Evolutionary conservation across 2,113 vertebrate species (phyloP).

Genomic region (Elanus axillaris): DNA sequence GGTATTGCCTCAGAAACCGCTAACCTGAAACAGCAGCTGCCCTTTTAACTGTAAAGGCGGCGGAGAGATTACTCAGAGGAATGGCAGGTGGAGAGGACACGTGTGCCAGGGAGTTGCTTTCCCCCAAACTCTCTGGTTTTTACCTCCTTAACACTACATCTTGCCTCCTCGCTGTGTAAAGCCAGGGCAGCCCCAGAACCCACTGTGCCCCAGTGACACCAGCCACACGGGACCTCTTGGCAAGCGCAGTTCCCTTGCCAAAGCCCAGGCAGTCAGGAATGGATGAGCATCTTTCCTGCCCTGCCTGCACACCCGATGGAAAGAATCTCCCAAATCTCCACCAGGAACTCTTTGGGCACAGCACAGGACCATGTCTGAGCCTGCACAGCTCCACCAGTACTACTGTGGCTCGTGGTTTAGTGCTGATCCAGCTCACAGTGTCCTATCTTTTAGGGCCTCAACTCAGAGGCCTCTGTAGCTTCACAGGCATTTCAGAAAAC

Average conservation of each 20-base stretch:
- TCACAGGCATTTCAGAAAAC: not conserved
- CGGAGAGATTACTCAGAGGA: not conserved
- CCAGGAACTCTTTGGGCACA: not conserved
- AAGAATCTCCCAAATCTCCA: not conserved
- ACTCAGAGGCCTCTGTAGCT: not conserved
- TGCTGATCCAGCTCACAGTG: not conserved
- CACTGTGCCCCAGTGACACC: not conserved
- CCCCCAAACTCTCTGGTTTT: not conserved
- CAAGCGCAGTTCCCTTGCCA: not conserved
- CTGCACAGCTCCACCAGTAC: not conserved
- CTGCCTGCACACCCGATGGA: not conserved
- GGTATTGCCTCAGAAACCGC: not conserved
- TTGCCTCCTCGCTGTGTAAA: not conserved
- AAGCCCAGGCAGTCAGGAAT: not conserved
- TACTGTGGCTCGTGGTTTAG: not conserved
- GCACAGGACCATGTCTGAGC: not conserved
- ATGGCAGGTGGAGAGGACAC: not conserved
- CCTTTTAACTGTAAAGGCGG: not conserved
- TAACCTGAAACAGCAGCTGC: not conserved
- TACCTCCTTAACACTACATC: not conserved
- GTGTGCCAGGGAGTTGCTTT: accelerated
- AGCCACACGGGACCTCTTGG: not conserved
- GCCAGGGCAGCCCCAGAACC: not conserved
- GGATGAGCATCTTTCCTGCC: not conserved
- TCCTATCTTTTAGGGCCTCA: not conserved